Base-by-base conservation (phyloP, 1,140 invertebrate genomes). In the Pseudomyrmex sp. region DNA sequence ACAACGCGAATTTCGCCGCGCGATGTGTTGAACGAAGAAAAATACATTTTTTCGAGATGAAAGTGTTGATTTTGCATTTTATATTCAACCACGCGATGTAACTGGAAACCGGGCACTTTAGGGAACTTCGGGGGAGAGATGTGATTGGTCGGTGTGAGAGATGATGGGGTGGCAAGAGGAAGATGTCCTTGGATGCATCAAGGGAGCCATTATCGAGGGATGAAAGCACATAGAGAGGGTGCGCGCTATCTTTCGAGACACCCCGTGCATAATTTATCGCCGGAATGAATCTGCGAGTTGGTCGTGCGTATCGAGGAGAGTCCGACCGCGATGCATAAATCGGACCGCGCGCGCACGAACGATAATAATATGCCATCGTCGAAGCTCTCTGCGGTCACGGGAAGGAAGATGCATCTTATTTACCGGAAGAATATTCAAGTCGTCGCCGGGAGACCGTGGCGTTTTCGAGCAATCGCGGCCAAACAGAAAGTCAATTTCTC, bases 231-330 rank as follows among this genome's bases (percentile, higher is more conserved):
- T 54, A 18, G 76, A 80, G 84, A 46, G 75, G 23, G 70, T 52
- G n/a, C 44, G 59, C 63, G 83, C 82, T 84, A 82, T 86, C 86
- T 66, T 50, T 56, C 54, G 59, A 82, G 75, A 79, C 76, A 84
- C 84, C 74, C 72, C 50, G 87, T 84, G 87, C 87, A 90, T 89
- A 88, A 89, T 90, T 90, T 90, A 90, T 90, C 84, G 66, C 54
- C 12, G 35, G 80, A 77, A 62, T 80, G 84, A 74, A 85, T 89
- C 35, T 35, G 65, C 63, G 68, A 68, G 76, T 89, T 73, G 70
- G 48, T 54, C 79, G 65, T 79, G 88, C 88, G 88, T 82, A 83
- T 85, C 83, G 83, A 80, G 62, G 62, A 76, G 74, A 76, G 74
- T 63, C 72, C 58, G 73, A 63, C 48, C 72, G n/a, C n/a, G 48